These are phyloP conservation scores for Pterocles orientalis DNA, from an alignment of 2,113 vertebrate species.

Conservation along the genomic window DNA sequence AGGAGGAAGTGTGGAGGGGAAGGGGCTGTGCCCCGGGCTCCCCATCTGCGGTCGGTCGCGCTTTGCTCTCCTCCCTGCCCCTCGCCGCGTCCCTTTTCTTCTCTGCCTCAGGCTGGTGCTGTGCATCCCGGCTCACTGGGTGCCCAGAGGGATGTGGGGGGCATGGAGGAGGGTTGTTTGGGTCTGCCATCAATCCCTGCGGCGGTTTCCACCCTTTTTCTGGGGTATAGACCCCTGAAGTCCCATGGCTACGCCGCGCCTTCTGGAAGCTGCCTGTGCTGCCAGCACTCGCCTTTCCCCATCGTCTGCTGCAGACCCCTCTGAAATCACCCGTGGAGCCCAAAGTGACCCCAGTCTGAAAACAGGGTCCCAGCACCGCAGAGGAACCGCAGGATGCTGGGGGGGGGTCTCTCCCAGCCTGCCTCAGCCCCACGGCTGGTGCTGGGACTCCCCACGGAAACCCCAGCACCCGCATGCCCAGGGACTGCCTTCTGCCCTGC, in stretches of 20 bases:
- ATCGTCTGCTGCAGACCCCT: not conserved
- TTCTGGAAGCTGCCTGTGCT: rapidly evolving
- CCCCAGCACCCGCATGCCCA: rapidly evolving
- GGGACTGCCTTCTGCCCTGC: not conserved
- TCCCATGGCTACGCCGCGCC: rapidly evolving
- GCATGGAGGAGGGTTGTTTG: not conserved
- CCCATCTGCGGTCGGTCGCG: rapidly evolving
- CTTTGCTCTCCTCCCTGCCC: not conserved
- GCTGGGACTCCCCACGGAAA: rapidly evolving
- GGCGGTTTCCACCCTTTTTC: not conserved
- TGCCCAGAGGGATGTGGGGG: not conserved
- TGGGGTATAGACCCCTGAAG: not conserved
- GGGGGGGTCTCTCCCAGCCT: not conserved
- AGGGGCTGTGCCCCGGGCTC: not conserved
- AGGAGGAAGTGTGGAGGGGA: not conserved
- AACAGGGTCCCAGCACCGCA: rapidly evolving
- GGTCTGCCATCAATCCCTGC: too few species aligned
- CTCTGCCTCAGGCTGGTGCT: rapidly evolving
- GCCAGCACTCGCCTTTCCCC: not conserved
- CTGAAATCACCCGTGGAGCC: not conserved
- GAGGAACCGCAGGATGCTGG: not conserved
- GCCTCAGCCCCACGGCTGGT: not conserved
- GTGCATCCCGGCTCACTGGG: rapidly evolving
- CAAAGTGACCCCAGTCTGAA: not conserved
- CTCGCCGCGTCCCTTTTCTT: not conserved